phyloP scores from a whole-genome alignment of 2,888 invertebrate species.

The Loripinus fragilis region DNA sequence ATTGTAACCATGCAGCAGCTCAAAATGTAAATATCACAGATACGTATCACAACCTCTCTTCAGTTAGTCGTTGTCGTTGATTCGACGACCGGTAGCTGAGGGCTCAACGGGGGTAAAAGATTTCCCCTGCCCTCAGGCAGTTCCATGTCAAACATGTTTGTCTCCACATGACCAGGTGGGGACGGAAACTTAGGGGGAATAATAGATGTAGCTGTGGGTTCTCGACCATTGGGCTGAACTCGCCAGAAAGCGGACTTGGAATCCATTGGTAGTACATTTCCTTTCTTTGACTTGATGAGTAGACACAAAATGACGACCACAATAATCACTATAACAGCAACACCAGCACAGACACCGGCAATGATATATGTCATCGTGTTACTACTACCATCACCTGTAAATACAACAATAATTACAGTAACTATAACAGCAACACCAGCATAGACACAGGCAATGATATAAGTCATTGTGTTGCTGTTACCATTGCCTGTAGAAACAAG shows the following conservation, averaged over 20 bases:
- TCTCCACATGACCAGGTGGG: constrained; percentile 49
- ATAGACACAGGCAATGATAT: no score
- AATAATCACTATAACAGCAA: constrained; percentile 2
- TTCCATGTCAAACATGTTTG: constrained; percentile 51
- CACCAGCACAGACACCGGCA: constrained; percentile 27
- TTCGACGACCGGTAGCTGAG: not conserved
- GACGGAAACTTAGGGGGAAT: constrained; percentile 12
- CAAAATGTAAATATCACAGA: no score
- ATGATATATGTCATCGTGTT: constrained; percentile 3
- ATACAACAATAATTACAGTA: no score
- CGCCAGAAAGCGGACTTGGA: constrained; percentile 9
- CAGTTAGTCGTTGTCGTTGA: no score
- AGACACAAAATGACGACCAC: not conserved
- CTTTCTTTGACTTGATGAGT: constrained; percentile 21
- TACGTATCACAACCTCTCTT: no score
- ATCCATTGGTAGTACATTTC: constrained; percentile 4
- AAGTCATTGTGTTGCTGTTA: no score
- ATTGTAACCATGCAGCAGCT: no score
- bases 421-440: no score
- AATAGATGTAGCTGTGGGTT: not conserved
- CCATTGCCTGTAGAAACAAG: no score
- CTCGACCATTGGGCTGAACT: not conserved
- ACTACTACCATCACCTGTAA: not conserved
- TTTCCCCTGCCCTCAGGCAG: constrained; percentile 49
- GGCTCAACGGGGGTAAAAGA: constrained; percentile 45